Conservation (phyloP, 1,140 invertebrate genomes). For the Drosophila arawakana region DNA sequence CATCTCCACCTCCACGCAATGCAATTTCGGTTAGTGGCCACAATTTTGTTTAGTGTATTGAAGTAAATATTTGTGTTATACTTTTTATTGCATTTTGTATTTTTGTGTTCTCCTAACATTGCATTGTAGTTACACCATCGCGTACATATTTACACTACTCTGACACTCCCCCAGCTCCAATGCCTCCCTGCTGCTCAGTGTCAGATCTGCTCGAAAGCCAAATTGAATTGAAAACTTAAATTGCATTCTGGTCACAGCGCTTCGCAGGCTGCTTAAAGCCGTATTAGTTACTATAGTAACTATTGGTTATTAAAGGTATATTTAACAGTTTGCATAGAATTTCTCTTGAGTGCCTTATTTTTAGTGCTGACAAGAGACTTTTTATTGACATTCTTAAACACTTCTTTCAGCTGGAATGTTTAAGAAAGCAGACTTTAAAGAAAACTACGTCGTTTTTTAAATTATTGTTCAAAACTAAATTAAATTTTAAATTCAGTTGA, state of each 20-base stretch:
- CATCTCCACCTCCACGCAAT: slow-evolving; percentile 48
- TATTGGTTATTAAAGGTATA: slow-evolving; percentile 50
- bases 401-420: too few species aligned
- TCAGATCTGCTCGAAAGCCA: slow-evolving; percentile 12
- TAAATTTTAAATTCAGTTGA: too few species aligned
- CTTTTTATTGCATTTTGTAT: slow-evolving; percentile 7
- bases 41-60: slow-evolving; percentile 74
- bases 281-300: slow-evolving; percentile 45
- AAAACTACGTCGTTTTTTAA: too few species aligned
- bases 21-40: slow-evolving; percentile 77
- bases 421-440: too few species aligned
- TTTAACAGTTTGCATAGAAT: too few species aligned
- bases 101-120: slow-evolving; percentile 39
- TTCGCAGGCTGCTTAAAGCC: slow-evolving; percentile 59
- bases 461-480: too few species aligned
- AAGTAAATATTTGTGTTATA: slow-evolving; percentile 63
- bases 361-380: neutral
- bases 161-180: neutral
- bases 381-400: too few species aligned
- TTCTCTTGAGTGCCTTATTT: too few species aligned
- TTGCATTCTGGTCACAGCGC: slow-evolving; percentile 39
- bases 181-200: neutral
- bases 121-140: slow-evolving; percentile 60
- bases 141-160: slow-evolving; percentile 39
- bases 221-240: slow-evolving; percentile 51